Evolutionary conservation across 1,140 invertebrate genomes (phyloP).

Genomic region (Gonatopus flavifemur): DNA sequence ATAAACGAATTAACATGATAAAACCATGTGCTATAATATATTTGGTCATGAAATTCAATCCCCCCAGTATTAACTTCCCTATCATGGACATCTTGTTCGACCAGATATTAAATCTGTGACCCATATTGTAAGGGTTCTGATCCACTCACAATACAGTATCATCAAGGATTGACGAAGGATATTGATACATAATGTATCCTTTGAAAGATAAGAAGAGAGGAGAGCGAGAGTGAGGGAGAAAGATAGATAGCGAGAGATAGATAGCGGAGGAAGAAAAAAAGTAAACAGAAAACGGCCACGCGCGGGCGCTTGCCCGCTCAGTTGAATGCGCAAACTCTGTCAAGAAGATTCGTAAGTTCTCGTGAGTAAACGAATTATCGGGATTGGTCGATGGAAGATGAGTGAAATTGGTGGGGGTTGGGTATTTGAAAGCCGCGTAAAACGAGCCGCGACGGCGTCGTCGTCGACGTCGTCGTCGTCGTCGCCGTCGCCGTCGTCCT

Average conservation of each 20-base stretch:
- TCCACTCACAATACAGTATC: too few relatives aligned
- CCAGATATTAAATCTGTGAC: neutral
- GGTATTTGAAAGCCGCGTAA: conserved; percentile 50
- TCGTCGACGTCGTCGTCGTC: conserved; percentile 1
- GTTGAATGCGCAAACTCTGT: too few relatives aligned
- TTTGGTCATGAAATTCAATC: too few relatives aligned
- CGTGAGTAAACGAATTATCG: conserved; percentile 21
- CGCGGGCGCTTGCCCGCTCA: conserved; percentile 14
- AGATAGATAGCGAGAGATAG: neutral
- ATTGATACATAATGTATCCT: too few relatives aligned
- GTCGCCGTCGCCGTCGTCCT: neutral
- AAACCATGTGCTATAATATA: too few relatives aligned
- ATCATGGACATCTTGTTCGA: too few relatives aligned
- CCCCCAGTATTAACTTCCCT: too few relatives aligned
- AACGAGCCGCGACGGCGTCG: conserved; percentile 20
- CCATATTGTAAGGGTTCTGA: neutral
- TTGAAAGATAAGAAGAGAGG: too few relatives aligned
- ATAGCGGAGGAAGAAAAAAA: conserved; percentile 10
- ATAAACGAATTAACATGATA: too few relatives aligned
- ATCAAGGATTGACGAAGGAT: too few relatives aligned
- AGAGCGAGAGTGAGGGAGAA: neutral
- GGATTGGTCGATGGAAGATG: conserved; percentile 7
- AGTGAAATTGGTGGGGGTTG: conserved; percentile 28
- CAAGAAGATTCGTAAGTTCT: too few relatives aligned
- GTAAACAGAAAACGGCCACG: conserved; percentile 24